These are phyloP conservation scores for Argopecten irradians DNA, from an alignment of 1,140 invertebrate species.

Conservation along the genomic window DNA sequence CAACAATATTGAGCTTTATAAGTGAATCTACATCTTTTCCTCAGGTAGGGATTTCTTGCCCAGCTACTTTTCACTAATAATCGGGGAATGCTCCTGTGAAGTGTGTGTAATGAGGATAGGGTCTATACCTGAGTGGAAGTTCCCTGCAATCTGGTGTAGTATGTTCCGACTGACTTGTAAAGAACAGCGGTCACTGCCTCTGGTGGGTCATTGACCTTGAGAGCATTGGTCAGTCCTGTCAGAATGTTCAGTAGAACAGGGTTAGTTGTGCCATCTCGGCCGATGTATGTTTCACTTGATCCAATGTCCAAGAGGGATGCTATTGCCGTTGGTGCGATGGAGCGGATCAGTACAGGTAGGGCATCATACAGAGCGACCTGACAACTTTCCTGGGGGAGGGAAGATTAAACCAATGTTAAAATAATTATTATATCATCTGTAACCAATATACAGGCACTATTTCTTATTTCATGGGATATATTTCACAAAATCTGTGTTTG, in stretches of 20 bases:
- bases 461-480: conserved; percentile 25
- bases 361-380: conserved; percentile 23
- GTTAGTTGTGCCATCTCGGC: neutral
- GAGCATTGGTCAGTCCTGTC: conserved; percentile 61
- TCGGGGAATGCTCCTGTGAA: no score
- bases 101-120: no score
- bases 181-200: conserved; percentile 60
- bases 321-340: conserved; percentile 8
- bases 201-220: conserved; percentile 66
- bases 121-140: neutral
- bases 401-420: neutral
- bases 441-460: conserved; percentile 12
- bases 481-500: neutral
- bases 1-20: no score
- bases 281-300: neutral
- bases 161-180: conserved; percentile 47
- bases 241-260: conserved; percentile 48
- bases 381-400: neutral
- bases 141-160: conserved; percentile 52
- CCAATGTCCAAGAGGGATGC: neutral
- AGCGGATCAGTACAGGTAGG: conserved; percentile 8
- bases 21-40: no score
- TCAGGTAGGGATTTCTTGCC: no score
- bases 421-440: neutral
- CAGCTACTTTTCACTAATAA: no score